Evolutionary conservation across 2,888 invertebrate genomes (phyloP), one percentile per base, ranked within the genome.

Genomic region (Gymnoscelis rufifasciata): DNA sequence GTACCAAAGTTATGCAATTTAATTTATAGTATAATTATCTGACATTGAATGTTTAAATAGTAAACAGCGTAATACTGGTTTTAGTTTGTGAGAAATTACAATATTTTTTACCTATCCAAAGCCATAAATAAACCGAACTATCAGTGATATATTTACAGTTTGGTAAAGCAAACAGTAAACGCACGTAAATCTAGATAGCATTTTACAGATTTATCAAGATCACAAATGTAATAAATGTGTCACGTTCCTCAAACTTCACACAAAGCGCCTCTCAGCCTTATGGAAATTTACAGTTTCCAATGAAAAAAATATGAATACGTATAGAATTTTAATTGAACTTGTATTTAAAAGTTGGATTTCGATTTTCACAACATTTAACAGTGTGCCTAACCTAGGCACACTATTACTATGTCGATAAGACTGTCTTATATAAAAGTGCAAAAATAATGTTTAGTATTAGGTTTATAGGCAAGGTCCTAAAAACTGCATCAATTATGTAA

Each of bases 211-310:
- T 72, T 75, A 77, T 75, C 73, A 74, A 67, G 73, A 78, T 70
- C 68, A 72, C 64, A 63, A 63, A 71, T 70, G 64, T 74, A 68
- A 71, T 78, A 79, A 78, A 81, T 77, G 66, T 74, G 70, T 82
- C 80, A 76, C 67, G 73, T 70, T 69, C 57, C 56, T 68, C 65
- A 66, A 66, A 59, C 58, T 59, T 48, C 55, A 59, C 52, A 59
- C 52, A 61, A 52, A 58, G 54, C 44, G 47, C 45, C 51, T 47
- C 38, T 52, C 41, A 51, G 41, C 38, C 49, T 43, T 56, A 47
- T 70, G 74, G 73, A 77, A 71, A 49, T 57, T 74, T 66, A 51
- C 38, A 51, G 52, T 54, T 49, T 44, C 55, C 54, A 41, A 33
- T 10, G 33, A 35, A 19, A 19, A 19, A 15, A 10, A n/a, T n/a